A percentile compares a stretch with the other conserved stretches of the same genome.
phyloP scores from a whole-genome alignment of 2,797 vertebrate genomes.

The Psittacula echo region DNA sequence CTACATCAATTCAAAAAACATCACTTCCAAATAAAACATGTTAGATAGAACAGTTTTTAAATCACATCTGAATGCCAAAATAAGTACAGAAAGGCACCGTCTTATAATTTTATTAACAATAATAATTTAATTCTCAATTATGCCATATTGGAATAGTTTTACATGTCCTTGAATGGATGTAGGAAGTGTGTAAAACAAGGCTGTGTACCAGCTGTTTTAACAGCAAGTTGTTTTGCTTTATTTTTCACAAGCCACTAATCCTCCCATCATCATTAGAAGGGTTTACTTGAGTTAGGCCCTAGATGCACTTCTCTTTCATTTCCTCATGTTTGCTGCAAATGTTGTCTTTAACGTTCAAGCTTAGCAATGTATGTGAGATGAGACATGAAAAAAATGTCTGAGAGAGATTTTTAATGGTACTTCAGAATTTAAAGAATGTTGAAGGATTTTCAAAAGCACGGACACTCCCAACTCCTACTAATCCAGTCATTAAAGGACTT shows the following conservation, averaged over 20 bases:
- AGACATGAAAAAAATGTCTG: neutral
- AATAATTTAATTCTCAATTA: neutral
- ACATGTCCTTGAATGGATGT: neutral
- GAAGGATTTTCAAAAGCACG: neutral
- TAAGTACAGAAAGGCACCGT: neutral
- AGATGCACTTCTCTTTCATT: neutral
- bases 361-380: neutral
- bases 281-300: neutral
- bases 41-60: neutral
- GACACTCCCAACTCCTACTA: neutral
- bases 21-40: neutral
- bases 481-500: neutral
- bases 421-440: neutral
- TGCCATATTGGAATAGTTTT: neutral
- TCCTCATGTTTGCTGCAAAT: neutral
- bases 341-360: neutral
- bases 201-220: neutral
- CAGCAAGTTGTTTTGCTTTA: neutral
- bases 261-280: neutral
- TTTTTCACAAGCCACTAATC: neutral
- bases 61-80: neutral
- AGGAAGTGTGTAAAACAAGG: neutral
- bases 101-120: neutral
- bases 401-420: neutral
- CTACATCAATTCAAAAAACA: neutral